phyloP scores from a whole-genome alignment of 92 coral and sea anemone genomes.

The Actinernus sp. region DNA sequence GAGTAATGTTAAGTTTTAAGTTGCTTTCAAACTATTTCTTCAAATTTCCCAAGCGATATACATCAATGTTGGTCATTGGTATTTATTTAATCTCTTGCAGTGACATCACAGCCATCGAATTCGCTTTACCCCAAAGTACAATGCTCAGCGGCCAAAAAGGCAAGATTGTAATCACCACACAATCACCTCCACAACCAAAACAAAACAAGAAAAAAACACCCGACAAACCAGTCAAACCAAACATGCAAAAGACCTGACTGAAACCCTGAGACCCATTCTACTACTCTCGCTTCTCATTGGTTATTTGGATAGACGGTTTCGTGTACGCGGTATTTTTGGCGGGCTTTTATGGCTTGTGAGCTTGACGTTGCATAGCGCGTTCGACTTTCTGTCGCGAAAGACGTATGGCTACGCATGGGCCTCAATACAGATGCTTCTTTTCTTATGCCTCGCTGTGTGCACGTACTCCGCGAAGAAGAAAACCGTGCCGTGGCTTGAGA shows the following conservation, averaged over 20 bases:
- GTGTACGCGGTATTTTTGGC: slow-evolving; percentile 15
- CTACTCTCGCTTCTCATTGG: slow-evolving; percentile 17
- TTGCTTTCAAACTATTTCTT: too few species aligned
- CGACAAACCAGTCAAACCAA: not conserved
- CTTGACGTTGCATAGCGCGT: slow-evolving; percentile 31
- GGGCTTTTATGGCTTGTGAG: slow-evolving; percentile 23
- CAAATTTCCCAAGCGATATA: too few species aligned
- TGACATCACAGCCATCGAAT: too few species aligned
- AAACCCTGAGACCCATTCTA: slow-evolving; percentile 14
- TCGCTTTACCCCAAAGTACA: too few species aligned
- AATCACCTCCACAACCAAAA: not conserved
- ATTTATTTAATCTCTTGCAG: too few species aligned
- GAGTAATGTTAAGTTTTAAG: too few species aligned
- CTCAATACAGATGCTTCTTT: slow-evolving; percentile 57
- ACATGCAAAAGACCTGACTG: not conserved
- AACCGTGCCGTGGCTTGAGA: slow-evolving; percentile 83
- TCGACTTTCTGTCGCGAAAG: slow-evolving; percentile 73
- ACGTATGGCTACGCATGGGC: slow-evolving; percentile 82
- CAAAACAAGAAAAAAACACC: not conserved
- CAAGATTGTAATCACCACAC: slow-evolving; percentile 1
- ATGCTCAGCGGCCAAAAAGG: slow-evolving; percentile 16
- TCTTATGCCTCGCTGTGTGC: slow-evolving; percentile 52
- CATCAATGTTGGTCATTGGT: too few species aligned
- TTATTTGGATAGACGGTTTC: slow-evolving; percentile 9
- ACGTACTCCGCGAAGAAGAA: slow-evolving; percentile 58